Conservation (phyloP, 2,113 vertebrate species). For the Crotalus helleri region DNA sequence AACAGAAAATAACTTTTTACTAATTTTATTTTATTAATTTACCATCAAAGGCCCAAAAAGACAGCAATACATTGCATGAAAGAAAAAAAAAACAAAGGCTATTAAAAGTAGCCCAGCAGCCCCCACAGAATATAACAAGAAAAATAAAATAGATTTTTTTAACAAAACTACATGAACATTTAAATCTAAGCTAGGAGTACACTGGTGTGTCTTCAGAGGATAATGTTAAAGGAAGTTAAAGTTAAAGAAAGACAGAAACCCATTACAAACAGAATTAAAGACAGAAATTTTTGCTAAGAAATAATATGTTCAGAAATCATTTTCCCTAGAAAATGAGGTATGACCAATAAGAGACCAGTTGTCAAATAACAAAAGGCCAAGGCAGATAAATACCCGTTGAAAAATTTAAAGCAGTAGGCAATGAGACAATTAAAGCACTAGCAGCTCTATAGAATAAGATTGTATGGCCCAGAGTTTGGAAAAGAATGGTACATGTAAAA, state of each 20-base stretch:
- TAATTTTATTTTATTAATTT: background rate
- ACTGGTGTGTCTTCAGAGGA: background rate
- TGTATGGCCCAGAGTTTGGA: background rate
- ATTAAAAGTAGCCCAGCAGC: background rate
- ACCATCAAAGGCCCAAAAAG: background rate
- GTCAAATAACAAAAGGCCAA: background rate
- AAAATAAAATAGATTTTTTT: background rate
- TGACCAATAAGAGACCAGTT: background rate
- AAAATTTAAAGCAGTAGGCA: background rate
- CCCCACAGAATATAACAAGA: background rate
- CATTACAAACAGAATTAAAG: background rate
- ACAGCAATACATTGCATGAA: background rate
- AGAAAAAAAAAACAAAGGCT: background rate
- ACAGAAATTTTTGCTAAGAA: background rate
- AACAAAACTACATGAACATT: background rate
- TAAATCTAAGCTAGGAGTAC: background rate
- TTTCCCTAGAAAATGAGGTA: background rate
- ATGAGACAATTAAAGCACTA: background rate
- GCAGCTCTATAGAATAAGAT: background rate
- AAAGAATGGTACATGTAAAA: background rate
- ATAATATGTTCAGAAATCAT: background rate
- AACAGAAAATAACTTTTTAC: background rate
- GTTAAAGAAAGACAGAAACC: background rate
- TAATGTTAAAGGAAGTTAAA: background rate
- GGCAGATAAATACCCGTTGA: background rate